These are phyloP conservation scores for Drosophila infuscata DNA, from an alignment of 2,888 invertebrate genomes.

Conservation along the genomic window DNA sequence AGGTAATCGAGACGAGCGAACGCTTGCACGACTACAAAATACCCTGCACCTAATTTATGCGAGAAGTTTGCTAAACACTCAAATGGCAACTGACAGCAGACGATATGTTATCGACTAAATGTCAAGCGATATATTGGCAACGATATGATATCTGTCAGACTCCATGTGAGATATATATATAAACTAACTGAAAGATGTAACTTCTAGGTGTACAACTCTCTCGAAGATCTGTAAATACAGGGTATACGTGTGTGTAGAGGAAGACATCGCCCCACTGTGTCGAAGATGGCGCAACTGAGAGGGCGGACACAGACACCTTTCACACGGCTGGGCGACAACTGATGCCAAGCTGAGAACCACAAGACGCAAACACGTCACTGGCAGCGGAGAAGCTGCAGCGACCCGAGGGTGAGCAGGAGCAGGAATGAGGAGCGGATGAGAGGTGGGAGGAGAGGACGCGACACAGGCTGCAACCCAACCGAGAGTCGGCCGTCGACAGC, in stretches of 20 bases:
- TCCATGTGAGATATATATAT: neutral
- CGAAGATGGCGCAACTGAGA: neutral
- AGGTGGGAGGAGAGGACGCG: neutral
- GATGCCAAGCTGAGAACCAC: slow-evolving; percentile 59
- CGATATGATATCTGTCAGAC: neutral
- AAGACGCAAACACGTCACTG: slow-evolving; percentile 48
- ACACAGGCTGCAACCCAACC: slow-evolving; percentile 4
- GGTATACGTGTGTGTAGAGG: neutral
- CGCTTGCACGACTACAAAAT: slow-evolving; percentile 9
- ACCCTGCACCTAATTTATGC: too few species aligned
- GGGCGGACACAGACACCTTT: slow-evolving; percentile 36
- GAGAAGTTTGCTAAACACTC: too few species aligned
- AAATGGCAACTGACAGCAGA: too few species aligned
- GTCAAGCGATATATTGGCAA: neutral
- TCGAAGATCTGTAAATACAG: neutral
- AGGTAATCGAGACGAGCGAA: neutral
- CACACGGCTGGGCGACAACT: slow-evolving; percentile 19
- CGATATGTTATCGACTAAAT: neutral
- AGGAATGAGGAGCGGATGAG: neutral
- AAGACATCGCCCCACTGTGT: neutral
- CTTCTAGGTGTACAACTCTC: neutral
- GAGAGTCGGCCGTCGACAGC: slow-evolving; percentile 1
- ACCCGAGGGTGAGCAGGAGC: neutral
- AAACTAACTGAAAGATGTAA: neutral
- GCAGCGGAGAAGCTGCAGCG: slow-evolving; percentile 23